Percentiles rank a stretch among this genome's conserved stretches.
phyloP scores from a whole-genome alignment of 2,888 invertebrate genomes.

The Dolichomitus sp. region DNA sequence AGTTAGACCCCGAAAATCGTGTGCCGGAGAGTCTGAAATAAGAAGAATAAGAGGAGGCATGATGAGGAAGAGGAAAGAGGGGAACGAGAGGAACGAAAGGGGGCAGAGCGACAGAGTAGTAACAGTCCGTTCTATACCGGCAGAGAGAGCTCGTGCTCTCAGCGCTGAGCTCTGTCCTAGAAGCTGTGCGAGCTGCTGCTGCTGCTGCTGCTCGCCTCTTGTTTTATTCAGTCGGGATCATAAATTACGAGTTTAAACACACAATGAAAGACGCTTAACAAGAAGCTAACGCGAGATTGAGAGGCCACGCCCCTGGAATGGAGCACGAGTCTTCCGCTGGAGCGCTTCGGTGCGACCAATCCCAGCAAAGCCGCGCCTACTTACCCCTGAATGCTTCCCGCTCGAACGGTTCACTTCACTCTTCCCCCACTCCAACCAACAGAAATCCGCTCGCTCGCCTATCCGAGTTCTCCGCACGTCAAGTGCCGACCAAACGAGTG shows the following conservation, averaged over 20 bases:
- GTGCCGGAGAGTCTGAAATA: constrained; percentile 40
- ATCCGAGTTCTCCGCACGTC: constrained; percentile 56
- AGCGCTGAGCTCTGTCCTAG: constrained; percentile 46
- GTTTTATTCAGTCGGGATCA: constrained; percentile 86
- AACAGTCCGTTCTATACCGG: constrained; percentile 38
- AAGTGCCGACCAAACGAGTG: constrained; percentile 21
- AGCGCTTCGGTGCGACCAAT: constrained; percentile 76
- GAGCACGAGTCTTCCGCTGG: constrained; percentile 74
- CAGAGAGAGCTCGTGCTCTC: constrained; percentile 40
- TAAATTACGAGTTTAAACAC: constrained; percentile 87
- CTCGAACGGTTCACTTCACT: constrained; percentile 42
- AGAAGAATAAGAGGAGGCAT: constrained; percentile 50
- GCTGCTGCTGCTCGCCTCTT: constrained; percentile 76
- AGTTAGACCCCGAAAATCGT: constrained; percentile 45
- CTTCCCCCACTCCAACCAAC: constrained; percentile 10
- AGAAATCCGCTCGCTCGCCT: constrained; percentile 47
- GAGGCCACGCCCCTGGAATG: constrained; percentile 81
- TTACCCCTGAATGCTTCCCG: constrained; percentile 42
- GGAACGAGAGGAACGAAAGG: constrained; percentile 5
- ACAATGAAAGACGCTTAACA: constrained; percentile 87
- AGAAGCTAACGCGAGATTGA: constrained; percentile 87
- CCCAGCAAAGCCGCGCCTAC: constrained; percentile 74
- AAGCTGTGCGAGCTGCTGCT: constrained; percentile 41
- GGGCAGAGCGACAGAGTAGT: constrained; percentile 20
- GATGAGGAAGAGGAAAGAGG: constrained; percentile 34